These are phyloP conservation scores for Rhagonycha fulva DNA, from an alignment of 2,888 invertebrate genomes.

Conservation along the genomic window DNA sequence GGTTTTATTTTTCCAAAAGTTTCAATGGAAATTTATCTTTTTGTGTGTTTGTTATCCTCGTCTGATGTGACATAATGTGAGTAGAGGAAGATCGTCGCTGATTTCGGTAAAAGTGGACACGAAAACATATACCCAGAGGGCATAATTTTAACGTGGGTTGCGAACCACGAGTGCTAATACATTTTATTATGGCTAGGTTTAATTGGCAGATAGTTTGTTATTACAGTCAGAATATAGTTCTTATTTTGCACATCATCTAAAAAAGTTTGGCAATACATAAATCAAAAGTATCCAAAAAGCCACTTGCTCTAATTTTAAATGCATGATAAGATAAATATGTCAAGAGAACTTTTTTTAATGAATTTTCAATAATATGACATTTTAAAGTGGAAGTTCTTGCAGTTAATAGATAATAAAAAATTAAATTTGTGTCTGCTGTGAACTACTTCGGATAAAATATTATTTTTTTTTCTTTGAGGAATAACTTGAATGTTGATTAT, in stretches of 20 bases:
- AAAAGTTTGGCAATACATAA: not conserved
- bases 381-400: not conserved
- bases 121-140: too few species aligned
- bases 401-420: not conserved
- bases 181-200: too few species aligned
- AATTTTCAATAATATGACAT: not conserved
- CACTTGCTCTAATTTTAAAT: not conserved
- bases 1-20: too few species aligned
- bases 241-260: not conserved
- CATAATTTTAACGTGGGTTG: too few species aligned
- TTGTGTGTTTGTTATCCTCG: too few species aligned
- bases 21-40: too few species aligned
- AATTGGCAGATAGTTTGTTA: too few species aligned
- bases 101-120: too few species aligned
- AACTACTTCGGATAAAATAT: not conserved
- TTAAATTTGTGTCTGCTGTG: not conserved
- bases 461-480: not conserved
- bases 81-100: too few species aligned
- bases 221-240: too few species aligned
- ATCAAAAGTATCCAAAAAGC: not conserved
- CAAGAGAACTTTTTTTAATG: not conserved
- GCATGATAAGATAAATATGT: not conserved
- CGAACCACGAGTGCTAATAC: too few species aligned
- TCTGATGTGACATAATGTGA: too few species aligned
- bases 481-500: not conserved